A percentile compares a stretch with the other conserved stretches of the same genome.
These are phyloP conservation scores for Diplolepis rosae DNA, from an alignment of 2,888 invertebrate species.

Conservation along the genomic window DNA sequence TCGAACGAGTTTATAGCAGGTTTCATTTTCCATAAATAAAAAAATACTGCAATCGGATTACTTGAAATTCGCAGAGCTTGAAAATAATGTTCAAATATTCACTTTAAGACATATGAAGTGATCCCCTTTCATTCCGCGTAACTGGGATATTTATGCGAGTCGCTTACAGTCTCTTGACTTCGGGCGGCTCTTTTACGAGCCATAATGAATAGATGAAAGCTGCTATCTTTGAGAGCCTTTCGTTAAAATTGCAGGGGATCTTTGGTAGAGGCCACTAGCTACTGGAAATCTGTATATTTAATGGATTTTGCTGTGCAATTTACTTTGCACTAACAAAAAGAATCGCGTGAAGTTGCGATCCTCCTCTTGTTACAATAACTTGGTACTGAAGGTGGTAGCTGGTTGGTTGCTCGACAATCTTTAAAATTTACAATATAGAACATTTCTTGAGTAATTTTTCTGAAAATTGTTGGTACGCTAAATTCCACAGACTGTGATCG, in stretches of 20 bases:
- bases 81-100: constrained; percentile 25
- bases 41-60: not conserved
- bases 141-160: constrained; percentile 31
- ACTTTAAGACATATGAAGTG: constrained; percentile 14
- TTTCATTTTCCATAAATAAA: not conserved
- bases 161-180: constrained; percentile 24
- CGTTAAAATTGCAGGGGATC: constrained; percentile 30
- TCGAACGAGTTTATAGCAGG: not conserved
- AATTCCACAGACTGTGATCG: too few relatives aligned
- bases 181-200: constrained; percentile 28
- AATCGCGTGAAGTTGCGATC: constrained; percentile 28
- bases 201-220: constrained; percentile 30
- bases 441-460: too few relatives aligned
- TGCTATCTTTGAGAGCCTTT: constrained; percentile 27
- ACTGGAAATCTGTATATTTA: constrained; percentile 18
- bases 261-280: constrained; percentile 23
- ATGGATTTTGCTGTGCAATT: constrained; percentile 22
- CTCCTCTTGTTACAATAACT: constrained; percentile 20
- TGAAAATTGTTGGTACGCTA: too few relatives aligned
- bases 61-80: not conserved
- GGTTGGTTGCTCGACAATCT: not conserved
- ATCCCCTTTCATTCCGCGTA: constrained; percentile 27
- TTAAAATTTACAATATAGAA: too few relatives aligned
- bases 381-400: not conserved
- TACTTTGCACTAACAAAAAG: constrained; percentile 24